These are phyloP conservation scores for Megaleporinus macrocephalus DNA, from an alignment of 2,113 vertebrate genomes.

Conservation along the genomic window DNA sequence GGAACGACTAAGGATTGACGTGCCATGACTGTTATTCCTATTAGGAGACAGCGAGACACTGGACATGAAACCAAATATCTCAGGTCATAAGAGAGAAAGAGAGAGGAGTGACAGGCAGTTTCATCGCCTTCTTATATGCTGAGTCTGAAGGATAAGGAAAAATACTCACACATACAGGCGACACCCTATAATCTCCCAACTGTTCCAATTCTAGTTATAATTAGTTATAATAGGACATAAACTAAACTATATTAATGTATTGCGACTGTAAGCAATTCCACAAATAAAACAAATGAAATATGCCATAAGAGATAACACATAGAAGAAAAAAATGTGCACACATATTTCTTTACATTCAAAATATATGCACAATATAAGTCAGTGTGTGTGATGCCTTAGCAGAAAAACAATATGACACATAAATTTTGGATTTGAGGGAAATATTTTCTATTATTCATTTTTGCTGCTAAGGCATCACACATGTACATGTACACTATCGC, in stretches of 20 bases:
- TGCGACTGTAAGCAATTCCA: not conserved
- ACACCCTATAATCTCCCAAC: not conserved
- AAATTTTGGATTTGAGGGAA: no score
- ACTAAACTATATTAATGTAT: not conserved
- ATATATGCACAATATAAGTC: no score
- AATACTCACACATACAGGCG: constrained; percentile 7
- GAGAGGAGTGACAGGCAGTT: constrained; percentile 56
- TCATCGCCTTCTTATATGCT: constrained; percentile 50
- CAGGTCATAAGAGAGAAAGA: constrained; percentile 54
- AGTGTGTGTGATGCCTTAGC: no score
- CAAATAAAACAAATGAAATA: not conserved
- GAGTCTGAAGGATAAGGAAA: not conserved
- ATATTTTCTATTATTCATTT: no score
- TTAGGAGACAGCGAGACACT: constrained; percentile 59
- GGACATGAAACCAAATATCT: constrained; percentile 66
- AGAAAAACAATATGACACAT: no score
- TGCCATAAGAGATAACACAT: no score
- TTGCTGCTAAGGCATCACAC: no score
- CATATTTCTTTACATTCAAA: no score
- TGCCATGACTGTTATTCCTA: constrained; percentile 66
- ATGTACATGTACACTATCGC: no score
- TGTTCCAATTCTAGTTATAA: not conserved
- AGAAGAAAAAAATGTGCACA: no score
- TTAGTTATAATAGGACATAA: no score
- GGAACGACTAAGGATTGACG: constrained; percentile 65